Evolutionary conservation across 1,140 invertebrate genomes (phyloP), one percentile per base, ranked within the genome.

Genomic region (Linepithema humile): DNA sequence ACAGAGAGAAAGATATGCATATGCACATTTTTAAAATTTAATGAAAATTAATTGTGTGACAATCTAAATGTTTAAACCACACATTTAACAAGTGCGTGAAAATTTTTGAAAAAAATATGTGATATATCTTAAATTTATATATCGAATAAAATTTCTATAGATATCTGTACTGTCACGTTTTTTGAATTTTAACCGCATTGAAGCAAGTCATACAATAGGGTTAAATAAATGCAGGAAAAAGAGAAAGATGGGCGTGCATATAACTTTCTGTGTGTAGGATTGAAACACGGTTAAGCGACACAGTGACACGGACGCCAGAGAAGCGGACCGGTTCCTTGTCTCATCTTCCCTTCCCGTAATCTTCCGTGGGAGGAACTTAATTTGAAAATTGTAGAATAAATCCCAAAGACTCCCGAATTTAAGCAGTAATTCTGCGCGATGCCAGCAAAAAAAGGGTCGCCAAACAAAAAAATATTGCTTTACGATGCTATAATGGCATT

Each of bases 351-450:
- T 59, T 78, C 43, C 35, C 70, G 73, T 82, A 88, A 88, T 83
- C 85, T 83, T 23, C 64, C 32, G n/a, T 57, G 15, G 38, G 50
- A 83, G 64, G 64, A 10, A 77, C 50, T 72, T 65, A 86, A 86
- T 86, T 87, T 77, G 62, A 50, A 87, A 86, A 83, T 87, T 72
- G 57, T 83, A 65, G 80, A 87, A 70, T 87, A 77, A 86, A 86
- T 87, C 62, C 26, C 26, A 0, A 3, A 60, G 15, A 17, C 20
- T 62, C 32, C n/a, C 29, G 9, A 67, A 23, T 45, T 50, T 40
- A 55, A 80, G 26, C 26, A 7, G 12, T 55, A 57, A 80, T 70
- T 29, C 75, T 55, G 12, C 64, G 38, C 64, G 38, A 15, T 23
- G 32, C 43, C 32, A 12, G 20, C 3, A 32, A 69, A 43, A 78